Conservation (phyloP, 2,797 vertebrate species). For the Oryzias dopingdopingensis region DNA sequence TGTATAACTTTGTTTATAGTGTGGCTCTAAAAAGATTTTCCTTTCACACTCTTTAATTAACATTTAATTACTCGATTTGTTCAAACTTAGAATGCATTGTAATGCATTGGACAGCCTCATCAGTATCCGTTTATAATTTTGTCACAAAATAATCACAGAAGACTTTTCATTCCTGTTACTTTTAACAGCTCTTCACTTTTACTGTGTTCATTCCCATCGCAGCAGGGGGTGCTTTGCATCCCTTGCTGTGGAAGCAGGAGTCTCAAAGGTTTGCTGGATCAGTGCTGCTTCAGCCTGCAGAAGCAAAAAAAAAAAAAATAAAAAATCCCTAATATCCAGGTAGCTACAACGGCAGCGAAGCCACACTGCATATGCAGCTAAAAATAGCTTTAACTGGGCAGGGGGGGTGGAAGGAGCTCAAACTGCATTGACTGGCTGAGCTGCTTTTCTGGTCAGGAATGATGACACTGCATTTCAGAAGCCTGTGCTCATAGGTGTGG, state of each 20-base stretch:
- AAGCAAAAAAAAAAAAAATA: conserved; percentile 26
- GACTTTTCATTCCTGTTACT: conserved; percentile 32
- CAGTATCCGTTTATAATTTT: conserved; percentile 21
- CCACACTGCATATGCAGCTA: conserved; percentile 57
- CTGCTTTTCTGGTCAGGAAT: conserved; percentile 70
- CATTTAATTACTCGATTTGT: conserved; percentile 25
- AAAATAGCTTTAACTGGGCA: conserved; percentile 72
- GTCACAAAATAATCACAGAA: conserved; percentile 7
- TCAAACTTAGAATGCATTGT: conserved; percentile 17
- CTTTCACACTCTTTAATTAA: conserved; percentile 13
- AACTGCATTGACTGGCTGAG: conserved; percentile 71
- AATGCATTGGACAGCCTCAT: conserved; percentile 14
- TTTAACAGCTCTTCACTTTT: neutral
- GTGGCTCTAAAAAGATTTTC: conserved; percentile 14
- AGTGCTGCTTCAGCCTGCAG: conserved; percentile 58
- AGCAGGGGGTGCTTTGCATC: conserved; percentile 33
- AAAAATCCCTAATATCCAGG: conserved; percentile 73
- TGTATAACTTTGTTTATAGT: neutral
- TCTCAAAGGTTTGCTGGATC: conserved; percentile 59
- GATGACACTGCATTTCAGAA: conserved; percentile 66
- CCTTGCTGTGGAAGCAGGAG: conserved; percentile 34
- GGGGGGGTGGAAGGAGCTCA: conserved; percentile 61
- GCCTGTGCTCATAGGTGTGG: conserved; percentile 38
- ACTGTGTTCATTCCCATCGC: conserved; percentile 30
- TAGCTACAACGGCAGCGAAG: conserved; percentile 53